These are phyloP conservation scores for Tinea semifulvella DNA, from an alignment of 2,888 invertebrate species.

Conservation along the genomic window DNA sequence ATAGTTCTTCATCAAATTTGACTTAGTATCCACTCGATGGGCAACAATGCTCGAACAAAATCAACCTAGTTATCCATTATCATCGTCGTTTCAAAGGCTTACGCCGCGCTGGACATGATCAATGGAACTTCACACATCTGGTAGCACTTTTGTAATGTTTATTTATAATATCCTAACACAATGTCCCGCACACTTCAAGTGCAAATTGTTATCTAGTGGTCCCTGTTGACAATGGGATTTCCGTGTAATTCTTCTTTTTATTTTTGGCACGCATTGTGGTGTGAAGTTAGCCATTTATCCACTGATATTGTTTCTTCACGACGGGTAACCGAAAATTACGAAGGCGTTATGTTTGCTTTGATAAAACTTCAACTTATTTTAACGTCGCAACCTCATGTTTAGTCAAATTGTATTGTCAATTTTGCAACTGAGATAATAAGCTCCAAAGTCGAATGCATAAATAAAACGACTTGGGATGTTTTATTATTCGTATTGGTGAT, in stretches of 20 bases:
- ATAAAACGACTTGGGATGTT: background rate
- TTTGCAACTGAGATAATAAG: background rate
- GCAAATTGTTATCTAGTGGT: slow-evolving; percentile 59
- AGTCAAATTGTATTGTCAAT: background rate
- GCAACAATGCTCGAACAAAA: background rate
- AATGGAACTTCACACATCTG: slow-evolving; percentile 43
- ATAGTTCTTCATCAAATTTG: slow-evolving; percentile 1
- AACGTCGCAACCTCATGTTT: background rate
- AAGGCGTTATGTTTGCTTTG: slow-evolving; percentile 59
- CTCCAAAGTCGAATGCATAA: background rate
- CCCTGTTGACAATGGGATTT: slow-evolving; percentile 47
- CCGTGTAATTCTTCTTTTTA: slow-evolving; percentile 60
- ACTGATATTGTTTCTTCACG: slow-evolving; percentile 51
- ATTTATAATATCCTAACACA: slow-evolving; percentile 52
- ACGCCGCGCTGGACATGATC: slow-evolving; percentile 27
- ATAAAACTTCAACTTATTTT: slow-evolving; percentile 27
- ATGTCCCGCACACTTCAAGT: slow-evolving; percentile 43
- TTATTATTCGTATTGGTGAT: slow-evolving; percentile 12
- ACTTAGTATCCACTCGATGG: slow-evolving; percentile 1
- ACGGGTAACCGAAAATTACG: slow-evolving; percentile 33
- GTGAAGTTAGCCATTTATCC: slow-evolving; percentile 55
- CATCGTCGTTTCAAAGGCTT: slow-evolving; percentile 32
- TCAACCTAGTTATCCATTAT: slow-evolving; percentile 15
- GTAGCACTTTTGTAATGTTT: slow-evolving; percentile 47
- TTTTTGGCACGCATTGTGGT: slow-evolving; percentile 52